A percentile compares a stretch with the other conserved stretches of the same genome.
These are phyloP conservation scores for Volucella zonaria DNA, from an alignment of 2,888 invertebrate genomes.

Conservation along the genomic window DNA sequence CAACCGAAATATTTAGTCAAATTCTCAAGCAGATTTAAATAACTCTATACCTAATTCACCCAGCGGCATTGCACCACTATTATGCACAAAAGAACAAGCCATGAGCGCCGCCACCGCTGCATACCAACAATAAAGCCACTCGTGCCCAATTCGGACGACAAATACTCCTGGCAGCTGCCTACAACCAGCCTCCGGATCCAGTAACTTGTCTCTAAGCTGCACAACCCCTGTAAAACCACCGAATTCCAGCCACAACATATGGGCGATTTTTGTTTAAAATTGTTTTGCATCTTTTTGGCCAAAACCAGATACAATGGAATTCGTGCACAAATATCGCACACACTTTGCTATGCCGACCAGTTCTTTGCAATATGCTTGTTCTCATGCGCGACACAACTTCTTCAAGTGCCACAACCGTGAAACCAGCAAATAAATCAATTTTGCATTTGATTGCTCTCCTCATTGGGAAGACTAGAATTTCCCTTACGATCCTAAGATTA, in stretches of 20 bases:
- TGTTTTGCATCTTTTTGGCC: conserved; percentile 14
- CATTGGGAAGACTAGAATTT: conserved; percentile 19
- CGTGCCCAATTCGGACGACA: conserved; percentile 42
- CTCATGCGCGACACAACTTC: conserved; percentile 17
- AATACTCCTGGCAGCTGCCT: conserved; percentile 61
- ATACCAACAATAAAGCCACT: conserved; percentile 30
- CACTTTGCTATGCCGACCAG: background rate
- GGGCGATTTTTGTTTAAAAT: conserved; percentile 35
- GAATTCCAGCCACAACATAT: conserved; percentile 61
- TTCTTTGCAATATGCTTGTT: background rate
- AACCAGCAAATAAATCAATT: conserved; percentile 53
- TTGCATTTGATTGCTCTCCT: conserved; percentile 49
- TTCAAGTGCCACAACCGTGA: conserved; percentile 33
- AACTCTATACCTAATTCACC: conserved; percentile 47
- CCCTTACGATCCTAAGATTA: conserved; percentile 14
- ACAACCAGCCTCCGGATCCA: conserved; percentile 33
- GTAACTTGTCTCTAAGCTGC: conserved; percentile 54
- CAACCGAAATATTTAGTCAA: conserved; percentile 47
- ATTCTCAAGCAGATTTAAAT: conserved; percentile 54
- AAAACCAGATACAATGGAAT: conserved; percentile 64
- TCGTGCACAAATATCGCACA: conserved; percentile 41
- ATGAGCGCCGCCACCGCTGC: conserved; percentile 17
- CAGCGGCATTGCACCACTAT: conserved; percentile 27
- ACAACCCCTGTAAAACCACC: conserved; percentile 31
- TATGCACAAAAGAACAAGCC: conserved; percentile 31